A percentile compares a stretch with the other conserved stretches of the same genome.
Evolutionary conservation across 2,888 invertebrate species (phyloP).

Genomic region (Pocota personata): DNA sequence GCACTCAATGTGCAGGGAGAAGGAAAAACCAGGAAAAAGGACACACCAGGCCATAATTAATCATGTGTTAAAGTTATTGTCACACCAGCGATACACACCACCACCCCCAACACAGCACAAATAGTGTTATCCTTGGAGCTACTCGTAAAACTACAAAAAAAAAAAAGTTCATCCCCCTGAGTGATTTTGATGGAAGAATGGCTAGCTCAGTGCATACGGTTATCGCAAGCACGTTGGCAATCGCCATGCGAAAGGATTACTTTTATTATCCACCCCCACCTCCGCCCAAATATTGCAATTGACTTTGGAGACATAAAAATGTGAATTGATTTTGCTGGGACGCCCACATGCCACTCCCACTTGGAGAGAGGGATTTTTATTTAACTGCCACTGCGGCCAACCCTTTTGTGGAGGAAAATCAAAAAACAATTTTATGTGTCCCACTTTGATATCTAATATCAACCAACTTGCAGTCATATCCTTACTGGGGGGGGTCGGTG

Average conservation of each 20-base stretch:
- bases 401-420: slow-evolving; percentile 40
- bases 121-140: slow-evolving; percentile 13
- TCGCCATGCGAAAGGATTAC: slow-evolving; percentile 63
- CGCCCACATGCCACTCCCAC: neutral
- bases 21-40: neutral
- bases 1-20: slow-evolving; percentile 49
- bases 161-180: neutral
- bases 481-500: neutral
- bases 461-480: slow-evolving; percentile 61
- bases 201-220: neutral
- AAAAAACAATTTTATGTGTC: slow-evolving; percentile 72
- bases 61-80: slow-evolving; percentile 71
- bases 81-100: neutral
- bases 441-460: slow-evolving; percentile 70
- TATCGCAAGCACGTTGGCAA: slow-evolving; percentile 27
- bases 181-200: slow-evolving; percentile 34
- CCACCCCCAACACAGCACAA: neutral
- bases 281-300: slow-evolving; percentile 43
- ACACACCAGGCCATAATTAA: slow-evolving; percentile 53
- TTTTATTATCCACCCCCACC: slow-evolving; percentile 46
- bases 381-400: slow-evolving; percentile 13
- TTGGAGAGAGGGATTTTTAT: neutral
- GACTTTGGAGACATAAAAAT: slow-evolving; percentile 62
- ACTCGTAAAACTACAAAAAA: neutral
- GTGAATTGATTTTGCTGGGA: slow-evolving; percentile 53